Evolutionary conservation across 2,113 vertebrate species (phyloP).

Genomic region (Marcusenius ussheri): DNA sequence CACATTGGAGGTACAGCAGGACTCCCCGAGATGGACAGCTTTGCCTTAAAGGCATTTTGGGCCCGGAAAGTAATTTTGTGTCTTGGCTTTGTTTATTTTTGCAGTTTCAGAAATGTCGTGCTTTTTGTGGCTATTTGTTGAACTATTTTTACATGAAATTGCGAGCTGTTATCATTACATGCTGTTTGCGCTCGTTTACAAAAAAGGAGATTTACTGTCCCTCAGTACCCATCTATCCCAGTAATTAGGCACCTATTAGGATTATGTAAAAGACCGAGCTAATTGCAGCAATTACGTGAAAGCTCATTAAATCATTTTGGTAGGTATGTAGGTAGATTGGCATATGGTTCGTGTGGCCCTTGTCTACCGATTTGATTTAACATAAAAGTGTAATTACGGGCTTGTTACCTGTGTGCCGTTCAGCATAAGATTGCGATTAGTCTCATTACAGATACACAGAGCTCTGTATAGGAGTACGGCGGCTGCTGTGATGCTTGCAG

Average conservation of each 20-base stretch:
- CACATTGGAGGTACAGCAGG: not conserved
- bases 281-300: not conserved
- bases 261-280: not conserved
- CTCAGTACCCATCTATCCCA: not conserved
- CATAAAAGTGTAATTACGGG: not conserved
- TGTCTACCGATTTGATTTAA: not conserved
- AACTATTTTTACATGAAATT: not conserved
- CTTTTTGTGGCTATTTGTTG: not conserved
- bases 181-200: not conserved
- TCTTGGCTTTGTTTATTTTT: not conserved
- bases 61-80: not conserved
- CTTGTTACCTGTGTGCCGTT: not conserved
- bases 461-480: not conserved
- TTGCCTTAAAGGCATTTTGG: not conserved
- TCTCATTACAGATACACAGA: not conserved
- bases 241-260: not conserved
- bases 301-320: not conserved
- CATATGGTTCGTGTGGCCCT: not conserved
- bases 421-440: not conserved
- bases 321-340: not conserved
- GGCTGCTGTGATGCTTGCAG: not conserved
- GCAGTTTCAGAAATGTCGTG: not conserved
- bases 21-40: too few species aligned
- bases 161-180: not conserved
- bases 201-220: slow-evolving; percentile 8